phyloP scores from a whole-genome alignment of 2,888 invertebrate genomes.

The Odontocerum albicorne region DNA sequence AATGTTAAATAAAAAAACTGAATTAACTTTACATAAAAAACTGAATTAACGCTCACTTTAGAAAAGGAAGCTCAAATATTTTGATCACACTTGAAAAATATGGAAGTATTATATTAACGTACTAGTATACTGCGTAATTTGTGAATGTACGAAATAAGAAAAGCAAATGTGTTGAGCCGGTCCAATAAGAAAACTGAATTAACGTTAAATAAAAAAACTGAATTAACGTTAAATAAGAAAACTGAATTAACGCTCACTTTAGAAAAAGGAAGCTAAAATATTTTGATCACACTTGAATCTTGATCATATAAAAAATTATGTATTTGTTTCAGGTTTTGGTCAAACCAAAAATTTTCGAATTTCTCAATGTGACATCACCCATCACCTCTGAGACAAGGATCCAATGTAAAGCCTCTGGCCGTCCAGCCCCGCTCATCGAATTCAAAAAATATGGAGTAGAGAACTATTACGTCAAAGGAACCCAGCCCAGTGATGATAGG shows the following conservation, averaged over 20 bases:
- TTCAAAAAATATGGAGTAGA: slow-evolving; percentile 73
- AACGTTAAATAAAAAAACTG: not conserved
- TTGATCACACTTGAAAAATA: not conserved
- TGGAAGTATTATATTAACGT: no score
- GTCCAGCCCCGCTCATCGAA: slow-evolving; percentile 77
- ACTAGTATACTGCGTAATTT: no score
- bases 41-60: no score
- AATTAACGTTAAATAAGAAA: not conserved
- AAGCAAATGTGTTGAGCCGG: not conserved
- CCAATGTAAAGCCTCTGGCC: slow-evolving; percentile 76
- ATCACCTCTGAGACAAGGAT: slow-evolving; percentile 65
- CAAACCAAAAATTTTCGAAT: slow-evolving; percentile 78
- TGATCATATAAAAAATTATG: no score
- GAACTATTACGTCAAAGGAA: slow-evolving; percentile 65
- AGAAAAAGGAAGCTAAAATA: no score
- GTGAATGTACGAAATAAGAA: no score
- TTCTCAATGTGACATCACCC: slow-evolving; percentile 70
- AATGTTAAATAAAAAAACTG: no score
- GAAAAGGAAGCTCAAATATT: no score
- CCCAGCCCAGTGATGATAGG: slow-evolving; percentile 64
- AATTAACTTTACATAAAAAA: no score
- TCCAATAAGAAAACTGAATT: not conserved
- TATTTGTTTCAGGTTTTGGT: slow-evolving; percentile 58
- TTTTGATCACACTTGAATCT: not conserved
- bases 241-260: no score